phyloP scores from a whole-genome alignment of 1,140 invertebrate species.

The Tetramorium simillimum region DNA sequence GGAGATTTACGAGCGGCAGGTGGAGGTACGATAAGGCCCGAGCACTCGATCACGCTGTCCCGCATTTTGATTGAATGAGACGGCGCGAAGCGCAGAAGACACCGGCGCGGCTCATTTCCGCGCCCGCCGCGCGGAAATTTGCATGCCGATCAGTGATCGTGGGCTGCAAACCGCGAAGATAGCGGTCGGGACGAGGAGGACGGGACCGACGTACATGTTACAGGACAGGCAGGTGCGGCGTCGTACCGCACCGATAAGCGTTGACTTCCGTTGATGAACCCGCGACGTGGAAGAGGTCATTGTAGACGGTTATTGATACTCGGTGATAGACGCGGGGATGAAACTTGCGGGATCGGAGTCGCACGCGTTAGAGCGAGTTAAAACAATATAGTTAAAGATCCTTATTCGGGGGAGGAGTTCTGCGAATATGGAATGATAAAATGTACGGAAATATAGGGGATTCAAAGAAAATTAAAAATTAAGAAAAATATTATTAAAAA shows the following conservation, averaged over 20 bases:
- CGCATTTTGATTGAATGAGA: constrained; percentile 74
- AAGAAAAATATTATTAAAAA: too few species aligned
- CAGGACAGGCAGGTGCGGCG: background rate
- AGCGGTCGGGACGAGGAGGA: background rate
- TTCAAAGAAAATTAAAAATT: too few species aligned
- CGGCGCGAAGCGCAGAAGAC: constrained; percentile 44
- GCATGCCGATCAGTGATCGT: constrained; percentile 43
- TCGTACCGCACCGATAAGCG: constrained; percentile 9
- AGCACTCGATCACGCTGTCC: constrained; percentile 74
- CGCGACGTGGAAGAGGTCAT: background rate
- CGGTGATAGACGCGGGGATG: background rate
- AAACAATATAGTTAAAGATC: too few species aligned
- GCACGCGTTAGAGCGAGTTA: background rate
- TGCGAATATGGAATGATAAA: too few species aligned
- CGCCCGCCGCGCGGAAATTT: constrained; percentile 41
- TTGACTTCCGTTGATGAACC: constrained; percentile 1
- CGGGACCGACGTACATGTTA: background rate
- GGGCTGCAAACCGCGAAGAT: background rate
- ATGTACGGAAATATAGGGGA: too few species aligned
- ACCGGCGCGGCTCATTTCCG: constrained; percentile 31
- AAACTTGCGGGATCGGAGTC: background rate
- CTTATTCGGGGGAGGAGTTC: too few species aligned
- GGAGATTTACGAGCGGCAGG: constrained; percentile 62
- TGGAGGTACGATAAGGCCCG: constrained; percentile 61
- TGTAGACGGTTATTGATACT: constrained; percentile 12